phyloP scores from a whole-genome alignment of 2,888 invertebrate species.

The Caenorhabditis wallacei region DNA sequence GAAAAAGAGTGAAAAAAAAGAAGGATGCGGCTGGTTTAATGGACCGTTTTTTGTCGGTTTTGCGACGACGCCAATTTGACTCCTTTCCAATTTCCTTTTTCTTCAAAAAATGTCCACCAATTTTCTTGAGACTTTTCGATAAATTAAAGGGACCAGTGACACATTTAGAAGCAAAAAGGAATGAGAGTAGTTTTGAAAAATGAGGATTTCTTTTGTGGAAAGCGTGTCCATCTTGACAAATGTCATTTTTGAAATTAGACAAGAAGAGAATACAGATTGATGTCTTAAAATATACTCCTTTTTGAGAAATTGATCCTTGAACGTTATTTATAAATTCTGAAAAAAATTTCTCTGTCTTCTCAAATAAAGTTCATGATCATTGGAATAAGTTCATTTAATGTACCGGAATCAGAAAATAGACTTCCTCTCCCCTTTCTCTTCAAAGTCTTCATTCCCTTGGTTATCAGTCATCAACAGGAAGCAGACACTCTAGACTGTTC shows the following conservation, averaged over 20 bases:
- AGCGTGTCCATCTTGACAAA: not conserved
- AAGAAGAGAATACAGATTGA: too few species aligned
- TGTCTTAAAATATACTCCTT: too few species aligned
- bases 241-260: too few species aligned
- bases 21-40: constrained; percentile 50
- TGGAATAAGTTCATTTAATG: too few species aligned
- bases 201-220: not conserved
- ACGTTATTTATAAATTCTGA: too few species aligned
- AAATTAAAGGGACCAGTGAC: constrained; percentile 15
- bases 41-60: constrained; percentile 55
- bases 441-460: not conserved
- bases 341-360: too few species aligned
- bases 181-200: not conserved
- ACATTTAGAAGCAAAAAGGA: not conserved
- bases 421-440: not conserved
- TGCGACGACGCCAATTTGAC: constrained; percentile 19
- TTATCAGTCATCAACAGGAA: not conserved
- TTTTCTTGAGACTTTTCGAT: constrained; percentile 7
- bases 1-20: constrained; percentile 5
- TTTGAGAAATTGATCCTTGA: too few species aligned
- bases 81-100: constrained; percentile 28
- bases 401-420: too few species aligned
- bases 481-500: not conserved
- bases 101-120: constrained; percentile 7
- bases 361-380: too few species aligned